A percentile compares a stretch with the other conserved stretches of the same genome.
Conservation (phyloP, 2,888 invertebrate species). For the Synanthedon vespiformis region DNA sequence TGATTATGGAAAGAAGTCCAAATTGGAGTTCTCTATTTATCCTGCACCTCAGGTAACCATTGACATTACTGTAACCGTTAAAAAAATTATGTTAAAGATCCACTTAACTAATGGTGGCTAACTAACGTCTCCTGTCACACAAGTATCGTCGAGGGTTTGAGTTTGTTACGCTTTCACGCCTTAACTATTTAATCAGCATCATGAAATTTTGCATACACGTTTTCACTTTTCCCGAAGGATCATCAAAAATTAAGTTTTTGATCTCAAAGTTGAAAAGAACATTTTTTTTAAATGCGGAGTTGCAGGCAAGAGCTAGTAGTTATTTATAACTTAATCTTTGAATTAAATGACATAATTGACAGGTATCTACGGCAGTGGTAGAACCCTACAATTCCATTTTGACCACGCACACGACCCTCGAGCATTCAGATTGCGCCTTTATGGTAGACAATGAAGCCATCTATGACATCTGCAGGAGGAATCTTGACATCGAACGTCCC, state of each 20-base stretch:
- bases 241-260: no score
- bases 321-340: background rate
- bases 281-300: no score
- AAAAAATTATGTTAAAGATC: no score
- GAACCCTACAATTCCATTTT: slow-evolving; percentile 94
- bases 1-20: slow-evolving; percentile 94
- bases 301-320: no score
- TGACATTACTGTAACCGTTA: background rate
- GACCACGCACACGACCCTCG: slow-evolving; percentile 90
- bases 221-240: no score
- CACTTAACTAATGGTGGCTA: no score
- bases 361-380: slow-evolving; percentile 83
- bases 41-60: slow-evolving; percentile 87
- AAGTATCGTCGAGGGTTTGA: no score
- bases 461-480: slow-evolving; percentile 89
- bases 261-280: no score
- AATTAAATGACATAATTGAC: background rate
- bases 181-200: no score
- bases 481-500: slow-evolving; percentile 86
- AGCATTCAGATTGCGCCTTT: slow-evolving; percentile 90
- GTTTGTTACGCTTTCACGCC: no score
- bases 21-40: slow-evolving; percentile 93
- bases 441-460: slow-evolving; percentile 94
- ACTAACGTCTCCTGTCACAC: no score
- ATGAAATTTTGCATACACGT: no score